Conservation (phyloP, 2,113 vertebrate species). For the Puffinus mauretanicus region DNA sequence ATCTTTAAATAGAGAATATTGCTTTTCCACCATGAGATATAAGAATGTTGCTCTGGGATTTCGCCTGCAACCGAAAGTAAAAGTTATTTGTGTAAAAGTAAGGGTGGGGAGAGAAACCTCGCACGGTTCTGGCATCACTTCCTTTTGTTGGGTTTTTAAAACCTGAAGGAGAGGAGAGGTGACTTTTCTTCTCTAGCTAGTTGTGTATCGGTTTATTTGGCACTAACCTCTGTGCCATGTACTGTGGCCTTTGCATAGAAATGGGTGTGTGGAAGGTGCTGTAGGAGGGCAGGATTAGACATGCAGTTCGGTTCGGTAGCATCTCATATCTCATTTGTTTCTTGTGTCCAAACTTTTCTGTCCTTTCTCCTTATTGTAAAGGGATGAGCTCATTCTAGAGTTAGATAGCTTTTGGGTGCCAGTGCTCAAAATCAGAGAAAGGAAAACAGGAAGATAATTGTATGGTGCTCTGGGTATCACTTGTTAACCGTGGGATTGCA, state of each 20-base stretch:
- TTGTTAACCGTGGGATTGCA: background rate
- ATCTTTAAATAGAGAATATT: background rate
- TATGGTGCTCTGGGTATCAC: background rate
- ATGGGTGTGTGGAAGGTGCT: background rate
- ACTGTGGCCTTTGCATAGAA: background rate
- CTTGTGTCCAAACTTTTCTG: background rate
- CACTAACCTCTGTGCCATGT: background rate
- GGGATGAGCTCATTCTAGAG: background rate
- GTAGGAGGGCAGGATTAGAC: background rate
- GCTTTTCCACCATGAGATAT: background rate
- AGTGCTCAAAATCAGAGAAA: background rate
- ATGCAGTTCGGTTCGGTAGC: background rate
- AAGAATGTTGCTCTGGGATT: background rate
- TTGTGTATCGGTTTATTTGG: background rate
- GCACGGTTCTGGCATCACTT: background rate
- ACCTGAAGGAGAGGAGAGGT: background rate
- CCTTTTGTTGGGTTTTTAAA: background rate
- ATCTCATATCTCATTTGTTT: accelerated
- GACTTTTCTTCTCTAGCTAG: background rate
- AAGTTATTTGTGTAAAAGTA: background rate
- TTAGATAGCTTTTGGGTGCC: background rate
- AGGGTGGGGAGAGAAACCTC: background rate
- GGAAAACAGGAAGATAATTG: background rate
- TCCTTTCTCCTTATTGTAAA: background rate
- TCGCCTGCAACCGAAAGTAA: background rate